Evolutionary conservation across 2,888 invertebrate species (phyloP), one percentile per base, ranked within the genome.

Genomic region (Alsophila aescularia): DNA sequence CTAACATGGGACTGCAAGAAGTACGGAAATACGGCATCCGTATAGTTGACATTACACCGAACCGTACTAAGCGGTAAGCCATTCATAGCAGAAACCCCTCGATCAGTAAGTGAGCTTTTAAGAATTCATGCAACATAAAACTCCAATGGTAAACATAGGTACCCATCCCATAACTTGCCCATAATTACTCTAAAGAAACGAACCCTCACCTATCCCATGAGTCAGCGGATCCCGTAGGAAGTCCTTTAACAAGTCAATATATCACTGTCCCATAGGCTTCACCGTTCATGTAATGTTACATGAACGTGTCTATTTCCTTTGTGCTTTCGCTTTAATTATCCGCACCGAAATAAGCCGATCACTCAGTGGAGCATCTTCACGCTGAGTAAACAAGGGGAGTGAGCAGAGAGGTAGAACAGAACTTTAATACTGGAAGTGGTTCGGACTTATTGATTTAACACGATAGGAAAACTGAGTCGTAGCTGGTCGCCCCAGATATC

Each of bases 271-370:
- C 59, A 56, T 56, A 54, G 40, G 40, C 36, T 32, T 32, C 37
- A 42, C 47, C 51, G 31, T 49, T 52, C 47, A 40, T 51, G 59
- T 64, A 67, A 66, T 65, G 67, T 60, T 50, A 54, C 56, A 52
- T 55, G 54, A 68, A 65, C 52, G 56, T 66, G 66, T 70, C 69
- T 69, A 67, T 77, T 77, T 75, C 77, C 83, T 72, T 73, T 83
- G 79, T 81, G 75, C 76, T 66, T 77, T 73, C 72, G 69, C 79
- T 77, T 80, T 83, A 81, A 88, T 88, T 88, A 89, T 86, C 81
- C 74, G 76, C 81, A 77, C 79, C 81, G 73, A 87, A 90, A 89
- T 88, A 89, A 90, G 86, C 87, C 87, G 87, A 89, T 89, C 88
- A 87, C 83, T 87, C 87, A 83, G 75, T 79, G 77, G 72, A 75